Conservation (phyloP, 2,888 invertebrate species). For the Notodonta dromedarius region DNA sequence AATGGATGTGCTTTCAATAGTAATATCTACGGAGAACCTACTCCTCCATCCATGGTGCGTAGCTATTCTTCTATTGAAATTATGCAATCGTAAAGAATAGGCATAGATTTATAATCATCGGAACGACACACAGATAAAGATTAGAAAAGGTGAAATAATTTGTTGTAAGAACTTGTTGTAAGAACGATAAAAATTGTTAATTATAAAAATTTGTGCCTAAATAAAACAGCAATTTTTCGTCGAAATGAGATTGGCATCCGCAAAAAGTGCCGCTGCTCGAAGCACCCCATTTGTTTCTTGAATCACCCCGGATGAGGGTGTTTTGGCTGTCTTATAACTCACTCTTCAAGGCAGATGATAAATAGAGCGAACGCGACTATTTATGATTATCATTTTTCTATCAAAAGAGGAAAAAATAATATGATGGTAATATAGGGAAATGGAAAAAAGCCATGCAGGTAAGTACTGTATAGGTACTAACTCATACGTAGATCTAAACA, state of each 20-base stretch:
- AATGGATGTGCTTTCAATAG: conserved; percentile 56
- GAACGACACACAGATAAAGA: not conserved
- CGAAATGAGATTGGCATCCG: conserved; percentile 56
- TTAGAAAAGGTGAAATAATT: not conserved
- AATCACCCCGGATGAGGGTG: conserved; percentile 57
- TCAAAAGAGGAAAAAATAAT: not conserved
- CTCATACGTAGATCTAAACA: too few relatives aligned
- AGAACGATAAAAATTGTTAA: not conserved
- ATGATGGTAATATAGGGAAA: not conserved
- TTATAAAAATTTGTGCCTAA: not conserved
- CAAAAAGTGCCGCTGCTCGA: conserved; percentile 63
- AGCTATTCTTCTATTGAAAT: conserved; percentile 28
- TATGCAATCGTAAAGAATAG: conserved; percentile 14
- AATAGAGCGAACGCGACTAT: conserved; percentile 37
- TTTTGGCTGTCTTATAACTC: conserved; percentile 61
- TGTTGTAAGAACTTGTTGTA: too few relatives aligned
- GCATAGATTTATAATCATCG: conserved; percentile 11
- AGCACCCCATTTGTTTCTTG: conserved; percentile 61
- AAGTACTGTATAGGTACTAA: not conserved
- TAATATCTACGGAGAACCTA: conserved; percentile 32
- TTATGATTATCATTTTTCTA: conserved; percentile 12
- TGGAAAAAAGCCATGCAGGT: not conserved
- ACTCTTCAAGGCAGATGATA: conserved; percentile 45
- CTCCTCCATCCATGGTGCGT: conserved; percentile 25
- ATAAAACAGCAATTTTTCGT: conserved; percentile 46